Conservation (phyloP, 2,797 vertebrate genomes). For the Mallotus villosus region DNA sequence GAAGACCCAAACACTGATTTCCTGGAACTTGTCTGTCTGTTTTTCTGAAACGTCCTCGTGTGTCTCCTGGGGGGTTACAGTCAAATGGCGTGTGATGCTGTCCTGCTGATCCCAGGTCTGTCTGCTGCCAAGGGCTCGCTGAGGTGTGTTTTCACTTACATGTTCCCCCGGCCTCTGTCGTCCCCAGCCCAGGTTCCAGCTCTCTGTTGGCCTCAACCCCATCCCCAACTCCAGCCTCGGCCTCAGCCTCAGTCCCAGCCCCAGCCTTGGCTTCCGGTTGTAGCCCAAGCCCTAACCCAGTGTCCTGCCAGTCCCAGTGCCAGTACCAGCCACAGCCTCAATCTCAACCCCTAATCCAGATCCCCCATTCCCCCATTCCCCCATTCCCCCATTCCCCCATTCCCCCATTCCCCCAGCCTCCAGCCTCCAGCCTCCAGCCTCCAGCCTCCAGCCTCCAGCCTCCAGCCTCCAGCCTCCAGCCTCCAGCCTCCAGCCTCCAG, state of each 20-base stretch:
- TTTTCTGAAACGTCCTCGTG: constrained; percentile 62
- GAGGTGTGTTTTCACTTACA: constrained; percentile 46
- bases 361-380: no score
- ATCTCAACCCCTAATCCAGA: neutral
- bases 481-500: no score
- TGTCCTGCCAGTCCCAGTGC: neutral
- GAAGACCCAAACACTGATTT: constrained; percentile 58
- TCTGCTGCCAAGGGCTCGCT: constrained; percentile 49
- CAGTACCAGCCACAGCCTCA: neutral
- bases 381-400: no score
- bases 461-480: no score
- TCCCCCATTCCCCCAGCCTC: no score
- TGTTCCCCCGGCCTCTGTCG: neutral
- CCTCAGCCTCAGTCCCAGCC: neutral
- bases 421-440: no score
- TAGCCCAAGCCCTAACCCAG: neutral
- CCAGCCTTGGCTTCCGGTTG: no score
- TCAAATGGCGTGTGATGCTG: constrained; percentile 46
- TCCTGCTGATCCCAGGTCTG: constrained; percentile 47
- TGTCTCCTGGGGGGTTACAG: constrained; percentile 65
- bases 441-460: no score
- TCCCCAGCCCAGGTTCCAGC: neutral
- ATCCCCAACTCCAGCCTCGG: neutral
- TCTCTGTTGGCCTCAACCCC: neutral
- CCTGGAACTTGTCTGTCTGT: constrained; percentile 55